Evolutionary conservation across 2,113 vertebrate genomes (phyloP).

Genomic region (Macrotis lagotis): DNA sequence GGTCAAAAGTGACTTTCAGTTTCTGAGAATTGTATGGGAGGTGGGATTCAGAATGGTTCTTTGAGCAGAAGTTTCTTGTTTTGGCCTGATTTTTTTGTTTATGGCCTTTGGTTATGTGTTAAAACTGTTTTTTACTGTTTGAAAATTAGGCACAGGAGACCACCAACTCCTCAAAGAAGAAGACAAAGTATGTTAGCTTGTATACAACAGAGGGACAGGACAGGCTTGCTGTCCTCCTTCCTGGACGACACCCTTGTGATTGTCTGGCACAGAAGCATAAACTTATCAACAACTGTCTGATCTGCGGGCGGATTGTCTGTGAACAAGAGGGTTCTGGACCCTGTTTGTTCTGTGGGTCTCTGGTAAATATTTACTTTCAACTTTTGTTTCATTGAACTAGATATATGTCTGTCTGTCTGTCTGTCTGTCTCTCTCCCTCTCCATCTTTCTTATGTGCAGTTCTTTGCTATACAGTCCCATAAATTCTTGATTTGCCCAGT

Average conservation of each 20-base stretch:
- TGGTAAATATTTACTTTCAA: conserved; percentile 84
- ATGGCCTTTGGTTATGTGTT: conserved; percentile 30
- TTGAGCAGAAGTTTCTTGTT: conserved; percentile 33
- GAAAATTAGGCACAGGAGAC: conserved; percentile 89
- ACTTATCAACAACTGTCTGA: conserved; percentile 97
- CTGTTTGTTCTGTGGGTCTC: conserved; percentile 93
- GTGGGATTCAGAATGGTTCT: not conserved
- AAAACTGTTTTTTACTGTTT: conserved; percentile 29
- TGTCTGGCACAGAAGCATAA: conserved; percentile 97
- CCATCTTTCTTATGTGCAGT: conserved; percentile 47
- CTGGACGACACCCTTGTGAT: conserved; percentile 92
- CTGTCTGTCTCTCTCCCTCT: not conserved
- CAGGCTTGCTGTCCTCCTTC: conserved; percentile 90
- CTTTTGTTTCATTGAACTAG: conserved; percentile 22
- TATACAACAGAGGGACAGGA: conserved; percentile 96
- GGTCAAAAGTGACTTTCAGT: not conserved
- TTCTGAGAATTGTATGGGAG: conserved; percentile 1
- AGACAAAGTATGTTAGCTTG: conserved; percentile 93
- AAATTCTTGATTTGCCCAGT: conserved; percentile 33
- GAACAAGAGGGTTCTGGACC: conserved; percentile 97
- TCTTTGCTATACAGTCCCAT: conserved; percentile 6
- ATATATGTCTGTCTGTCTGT: not conserved
- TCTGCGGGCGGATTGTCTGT: conserved; percentile 95
- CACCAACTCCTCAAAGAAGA: conserved; percentile 87
- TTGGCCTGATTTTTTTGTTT: conserved; percentile 7